phyloP scores from a whole-genome alignment of 1,140 invertebrate genomes.

The Drosophila ohnishii region DNA sequence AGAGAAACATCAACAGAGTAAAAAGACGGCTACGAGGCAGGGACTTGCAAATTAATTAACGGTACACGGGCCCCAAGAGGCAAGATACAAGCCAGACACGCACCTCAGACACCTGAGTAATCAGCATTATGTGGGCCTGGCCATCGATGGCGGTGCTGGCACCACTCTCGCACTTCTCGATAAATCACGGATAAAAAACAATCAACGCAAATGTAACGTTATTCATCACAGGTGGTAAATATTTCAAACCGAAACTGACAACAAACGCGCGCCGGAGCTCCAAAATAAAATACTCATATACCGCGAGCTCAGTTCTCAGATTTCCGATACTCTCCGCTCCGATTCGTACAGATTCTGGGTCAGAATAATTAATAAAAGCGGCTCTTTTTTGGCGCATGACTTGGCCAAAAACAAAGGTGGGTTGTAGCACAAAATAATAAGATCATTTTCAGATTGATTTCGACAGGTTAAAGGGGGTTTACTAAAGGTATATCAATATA shows the following conservation, averaged over 20 bases:
- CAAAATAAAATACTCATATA: constrained; percentile 13
- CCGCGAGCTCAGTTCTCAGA: constrained; percentile 27
- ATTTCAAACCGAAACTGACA: constrained; percentile 68
- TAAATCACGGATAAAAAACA: constrained; percentile 74
- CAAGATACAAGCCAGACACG: constrained; percentile 37
- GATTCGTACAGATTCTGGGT: constrained; percentile 65
- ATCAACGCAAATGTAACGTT: constrained; percentile 76
- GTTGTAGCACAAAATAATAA: not conserved
- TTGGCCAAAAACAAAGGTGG: constrained; percentile 52
- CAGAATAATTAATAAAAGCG: constrained; percentile 77
- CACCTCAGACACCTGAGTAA: constrained; percentile 72
- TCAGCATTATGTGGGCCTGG: constrained; percentile 77
- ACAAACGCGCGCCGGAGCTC: constrained; percentile 70
- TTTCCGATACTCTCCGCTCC: constrained; percentile 43
- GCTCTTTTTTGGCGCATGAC: constrained; percentile 66
- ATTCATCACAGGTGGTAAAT: constrained; percentile 81
- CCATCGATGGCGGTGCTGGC: constrained; percentile 47
- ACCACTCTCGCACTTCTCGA: constrained; percentile 53
- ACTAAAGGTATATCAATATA: not conserved
- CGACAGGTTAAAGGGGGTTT: not conserved
- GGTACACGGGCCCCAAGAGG: constrained; percentile 58
- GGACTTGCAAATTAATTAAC: constrained; percentile 79
- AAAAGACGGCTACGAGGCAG: constrained; percentile 23
- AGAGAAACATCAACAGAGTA: constrained; percentile 26
- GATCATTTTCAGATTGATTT: constrained; percentile 20